Percentiles rank a stretch among this genome's conserved stretches.
These are phyloP conservation scores for Sebastolobus altivelis DNA, from an alignment of 2,797 vertebrate species.

Conservation along the genomic window DNA sequence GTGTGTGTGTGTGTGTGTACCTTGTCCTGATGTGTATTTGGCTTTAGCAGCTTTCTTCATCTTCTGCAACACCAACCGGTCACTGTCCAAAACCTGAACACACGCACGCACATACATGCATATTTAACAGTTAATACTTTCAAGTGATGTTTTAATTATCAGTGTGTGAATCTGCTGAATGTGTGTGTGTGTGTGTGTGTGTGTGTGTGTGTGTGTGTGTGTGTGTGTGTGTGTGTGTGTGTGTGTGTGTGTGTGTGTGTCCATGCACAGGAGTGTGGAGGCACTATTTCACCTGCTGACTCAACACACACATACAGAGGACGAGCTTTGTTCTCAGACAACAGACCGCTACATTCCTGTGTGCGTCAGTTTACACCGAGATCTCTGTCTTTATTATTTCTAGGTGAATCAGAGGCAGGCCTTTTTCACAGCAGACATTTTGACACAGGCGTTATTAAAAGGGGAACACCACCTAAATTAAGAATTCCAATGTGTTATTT, in stretches of 20 bases:
- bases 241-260: slow-evolving; percentile 19
- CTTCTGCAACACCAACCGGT: slow-evolving; percentile 87
- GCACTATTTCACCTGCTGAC: slow-evolving; percentile 63
- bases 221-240: slow-evolving; percentile 1
- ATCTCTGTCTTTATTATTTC: neutral
- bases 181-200: neutral
- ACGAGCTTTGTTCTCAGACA: slow-evolving; percentile 58
- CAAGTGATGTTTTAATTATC: neutral
- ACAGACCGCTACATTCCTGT: slow-evolving; percentile 40
- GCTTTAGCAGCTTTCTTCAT: slow-evolving; percentile 90
- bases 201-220: neutral
- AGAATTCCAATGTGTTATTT: too few species aligned
- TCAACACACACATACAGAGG: slow-evolving; percentile 63
- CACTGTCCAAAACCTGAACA: slow-evolving; percentile 85
- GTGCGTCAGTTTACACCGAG: neutral
- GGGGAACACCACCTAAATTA: too few species aligned
- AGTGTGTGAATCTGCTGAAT: slow-evolving; percentile 9
- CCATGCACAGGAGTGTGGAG: neutral
- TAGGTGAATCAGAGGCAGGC: neutral
- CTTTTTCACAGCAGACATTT: neutral
- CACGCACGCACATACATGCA: slow-evolving; percentile 18
- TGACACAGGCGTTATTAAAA: neutral
- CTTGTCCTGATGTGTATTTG: slow-evolving; percentile 87
- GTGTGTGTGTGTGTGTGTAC: slow-evolving; percentile 58
- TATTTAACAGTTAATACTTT: neutral